phyloP scores from a whole-genome alignment of 2,797 vertebrate genomes.

The Balearica regulorum region DNA sequence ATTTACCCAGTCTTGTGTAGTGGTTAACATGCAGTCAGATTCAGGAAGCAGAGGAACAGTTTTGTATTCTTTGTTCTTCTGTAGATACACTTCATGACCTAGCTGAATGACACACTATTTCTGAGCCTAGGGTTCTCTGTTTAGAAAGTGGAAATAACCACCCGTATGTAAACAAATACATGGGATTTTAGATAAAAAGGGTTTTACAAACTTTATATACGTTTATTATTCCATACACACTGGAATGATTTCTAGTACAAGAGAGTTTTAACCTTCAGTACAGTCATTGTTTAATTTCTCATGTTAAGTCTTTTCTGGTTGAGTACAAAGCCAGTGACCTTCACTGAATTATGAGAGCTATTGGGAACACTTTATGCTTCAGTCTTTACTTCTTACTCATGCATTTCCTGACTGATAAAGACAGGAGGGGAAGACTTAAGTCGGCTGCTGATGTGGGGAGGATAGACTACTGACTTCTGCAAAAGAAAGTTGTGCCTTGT shows the following conservation, averaged over 20 bases:
- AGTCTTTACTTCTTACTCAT: not conserved
- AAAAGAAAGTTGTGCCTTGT: not conserved
- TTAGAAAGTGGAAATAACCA: not conserved
- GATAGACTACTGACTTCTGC: not conserved
- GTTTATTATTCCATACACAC: not conserved
- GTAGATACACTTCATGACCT: not conserved
- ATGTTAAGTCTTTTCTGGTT: not conserved
- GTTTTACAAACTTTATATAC: not conserved
- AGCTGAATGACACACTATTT: not conserved
- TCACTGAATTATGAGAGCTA: constrained; percentile 18
- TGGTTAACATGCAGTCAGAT: not conserved
- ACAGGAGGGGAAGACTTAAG: not conserved
- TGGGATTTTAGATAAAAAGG: not conserved
- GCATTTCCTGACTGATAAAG: not conserved
- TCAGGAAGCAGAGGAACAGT: not conserved
- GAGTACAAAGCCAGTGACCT: constrained; percentile 33
- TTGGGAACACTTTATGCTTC: not conserved
- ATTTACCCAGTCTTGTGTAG: not conserved
- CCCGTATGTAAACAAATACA: not conserved
- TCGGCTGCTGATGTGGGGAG: not conserved
- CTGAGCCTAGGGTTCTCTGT: not conserved
- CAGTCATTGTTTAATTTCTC: constrained; percentile 3
- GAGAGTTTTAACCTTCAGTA: not conserved
- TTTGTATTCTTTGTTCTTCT: not conserved
- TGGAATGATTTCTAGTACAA: not conserved